These are phyloP conservation scores for Neodiprion fabricii DNA, from an alignment of 1,140 invertebrate genomes.

Conservation along the genomic window DNA sequence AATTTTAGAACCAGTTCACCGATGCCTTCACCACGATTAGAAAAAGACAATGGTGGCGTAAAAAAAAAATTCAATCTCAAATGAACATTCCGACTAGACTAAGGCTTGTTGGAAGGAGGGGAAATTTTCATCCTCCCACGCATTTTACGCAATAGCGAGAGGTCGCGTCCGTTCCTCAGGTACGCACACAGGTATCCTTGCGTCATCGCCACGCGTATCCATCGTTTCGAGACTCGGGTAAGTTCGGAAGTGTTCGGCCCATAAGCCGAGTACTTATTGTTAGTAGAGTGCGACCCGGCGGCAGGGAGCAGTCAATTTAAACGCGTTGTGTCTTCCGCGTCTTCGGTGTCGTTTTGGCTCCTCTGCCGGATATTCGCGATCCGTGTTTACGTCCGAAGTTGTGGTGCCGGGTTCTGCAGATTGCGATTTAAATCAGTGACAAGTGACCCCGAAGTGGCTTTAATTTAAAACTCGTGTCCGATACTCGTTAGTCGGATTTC, in stretches of 20 bases:
- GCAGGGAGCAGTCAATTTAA: conserved; percentile 51
- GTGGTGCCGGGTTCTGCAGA: no score
- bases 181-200: background rate
- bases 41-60: no score
- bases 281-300: conserved; percentile 39
- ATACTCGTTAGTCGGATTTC: background rate
- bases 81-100: no score
- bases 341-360: conserved; percentile 4
- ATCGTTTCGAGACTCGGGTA: conserved; percentile 25
- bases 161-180: no score
- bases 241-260: conserved; percentile 30
- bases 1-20: no score
- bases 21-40: no score
- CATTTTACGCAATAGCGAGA: no score
- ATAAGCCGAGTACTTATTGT: conserved; percentile 14
- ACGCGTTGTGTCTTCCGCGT: conserved; percentile 45
- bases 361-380: background rate
- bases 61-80: no score
- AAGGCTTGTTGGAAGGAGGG: no score
- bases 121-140: no score
- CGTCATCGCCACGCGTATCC: background rate
- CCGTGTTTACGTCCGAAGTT: background rate
- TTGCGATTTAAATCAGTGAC: background rate
- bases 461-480: background rate
- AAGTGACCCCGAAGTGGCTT: background rate